Percentiles rank a stretch among this genome's conserved stretches.
These are phyloP conservation scores for Aptenodytes forsteri DNA, from an alignment of 2,113 vertebrate genomes.

Conservation along the genomic window DNA sequence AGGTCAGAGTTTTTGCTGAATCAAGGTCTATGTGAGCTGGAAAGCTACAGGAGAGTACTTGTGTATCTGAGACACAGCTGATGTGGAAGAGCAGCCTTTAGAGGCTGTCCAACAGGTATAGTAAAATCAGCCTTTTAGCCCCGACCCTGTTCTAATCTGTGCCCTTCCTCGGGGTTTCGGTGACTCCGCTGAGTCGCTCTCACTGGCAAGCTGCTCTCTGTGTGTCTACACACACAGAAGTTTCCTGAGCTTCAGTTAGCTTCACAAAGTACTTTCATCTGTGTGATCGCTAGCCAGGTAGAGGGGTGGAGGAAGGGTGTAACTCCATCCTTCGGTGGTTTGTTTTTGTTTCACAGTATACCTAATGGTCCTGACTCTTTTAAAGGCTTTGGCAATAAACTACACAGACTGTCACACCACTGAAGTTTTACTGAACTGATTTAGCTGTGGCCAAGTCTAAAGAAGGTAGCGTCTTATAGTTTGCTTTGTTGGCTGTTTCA, in stretches of 20 bases:
- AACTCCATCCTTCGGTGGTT: neutral
- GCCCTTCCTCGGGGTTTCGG: accelerated
- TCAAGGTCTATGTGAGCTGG: neutral
- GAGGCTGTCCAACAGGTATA: neutral
- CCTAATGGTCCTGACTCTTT: neutral
- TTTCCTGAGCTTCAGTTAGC: neutral
- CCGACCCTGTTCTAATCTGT: neutral
- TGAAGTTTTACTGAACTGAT: neutral
- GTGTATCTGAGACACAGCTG: neutral
- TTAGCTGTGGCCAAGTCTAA: neutral
- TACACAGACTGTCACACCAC: neutral
- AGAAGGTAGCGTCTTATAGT: neutral
- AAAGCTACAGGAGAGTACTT: neutral
- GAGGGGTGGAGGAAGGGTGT: slow-evolving; percentile 9
- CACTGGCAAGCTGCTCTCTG: neutral
- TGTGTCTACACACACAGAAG: neutral
- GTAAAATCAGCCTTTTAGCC: neutral
- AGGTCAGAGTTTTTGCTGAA: slow-evolving; percentile 8
- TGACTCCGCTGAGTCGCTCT: neutral
- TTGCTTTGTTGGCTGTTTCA: slow-evolving; percentile 26
- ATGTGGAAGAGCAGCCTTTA: neutral
- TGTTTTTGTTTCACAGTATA: neutral
- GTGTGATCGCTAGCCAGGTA: neutral
- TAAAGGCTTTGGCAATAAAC: neutral
- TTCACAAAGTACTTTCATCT: neutral